Evolutionary conservation across 2,113 vertebrate genomes (phyloP), one percentile per base, ranked within the genome.

Genomic region (Numida meleagris): DNA sequence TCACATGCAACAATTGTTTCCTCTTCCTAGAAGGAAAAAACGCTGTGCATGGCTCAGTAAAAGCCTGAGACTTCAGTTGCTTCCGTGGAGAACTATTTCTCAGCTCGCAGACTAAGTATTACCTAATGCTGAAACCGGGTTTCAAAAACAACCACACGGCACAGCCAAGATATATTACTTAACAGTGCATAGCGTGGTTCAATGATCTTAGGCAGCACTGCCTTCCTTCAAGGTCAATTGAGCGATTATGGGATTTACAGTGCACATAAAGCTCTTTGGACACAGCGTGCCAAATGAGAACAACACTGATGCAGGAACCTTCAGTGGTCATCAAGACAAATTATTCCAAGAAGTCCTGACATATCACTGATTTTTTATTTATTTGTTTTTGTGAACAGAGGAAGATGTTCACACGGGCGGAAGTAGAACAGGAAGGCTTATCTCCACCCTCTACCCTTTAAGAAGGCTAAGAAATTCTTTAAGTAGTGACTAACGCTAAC

Each of bases 161-260:
- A 5, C 53, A 80, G 46, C 88, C 82, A 45, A 73, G 89, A 74
- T 4, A 34, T n/a, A 36, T 94, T 91, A 95, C 88, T 83, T 94
- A 94, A 95, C 59, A 19, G n/a, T 0, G 4, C 23, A 55, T 79
- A 88, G 55, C 0, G 16, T 55, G 55, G 75, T 46, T 83, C 88
- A 72, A 61, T 59, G 86, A 93, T 95, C 79, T 62, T 29, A 42
- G 82, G 73, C 79, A 92, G 86, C 51, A 21, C 1, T 84, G 80
- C 88, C 66, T 81, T 78, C 83, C 80, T 88, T 75, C 94, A 96
- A 96, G 95, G 96, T 95, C 96, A 96, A 46, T 2, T 3, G 51
- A 88, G 76, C 19, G 90, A 94, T 96, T 95, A 96, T 57, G 51
- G 90, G 96, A 96, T 96, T 94, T 96, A 86, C 73, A 65, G 68